phyloP scores from a whole-genome alignment of 2,888 invertebrate species.

The Cataglyphis rosenhaueri region DNA sequence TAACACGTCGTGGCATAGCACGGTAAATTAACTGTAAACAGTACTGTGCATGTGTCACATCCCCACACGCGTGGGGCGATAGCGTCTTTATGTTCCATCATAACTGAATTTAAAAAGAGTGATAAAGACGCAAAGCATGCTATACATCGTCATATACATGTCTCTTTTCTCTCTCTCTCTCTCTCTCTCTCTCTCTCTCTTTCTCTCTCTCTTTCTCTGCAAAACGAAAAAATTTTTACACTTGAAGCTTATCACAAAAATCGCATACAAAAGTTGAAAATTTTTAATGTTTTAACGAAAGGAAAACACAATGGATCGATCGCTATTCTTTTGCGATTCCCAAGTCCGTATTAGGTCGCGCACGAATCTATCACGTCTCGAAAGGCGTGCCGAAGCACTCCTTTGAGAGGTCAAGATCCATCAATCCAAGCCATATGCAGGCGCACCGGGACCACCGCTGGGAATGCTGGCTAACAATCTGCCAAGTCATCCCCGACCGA shows the following conservation, averaged over 20 bases:
- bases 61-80: background rate
- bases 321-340: slow-evolving; percentile 41
- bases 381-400: slow-evolving; percentile 71
- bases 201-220: background rate
- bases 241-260: background rate
- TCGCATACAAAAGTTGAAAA: background rate
- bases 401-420: slow-evolving; percentile 72
- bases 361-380: slow-evolving; percentile 74
- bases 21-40: slow-evolving; percentile 56
- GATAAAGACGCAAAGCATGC: background rate
- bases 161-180: background rate
- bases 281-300: background rate
- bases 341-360: slow-evolving; percentile 64
- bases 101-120: background rate
- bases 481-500: slow-evolving; percentile 75
- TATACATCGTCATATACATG: background rate
- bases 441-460: slow-evolving; percentile 76
- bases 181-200: background rate
- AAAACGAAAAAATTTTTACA: background rate
- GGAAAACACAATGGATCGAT: slow-evolving; percentile 53
- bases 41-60: slow-evolving; percentile 20
- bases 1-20: slow-evolving; percentile 53
- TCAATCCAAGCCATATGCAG: slow-evolving; percentile 60
- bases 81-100: background rate
- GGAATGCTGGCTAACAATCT: slow-evolving; percentile 74